These are phyloP conservation scores for Euwallacea similis DNA, from an alignment of 1,140 invertebrate genomes.

Conservation along the genomic window DNA sequence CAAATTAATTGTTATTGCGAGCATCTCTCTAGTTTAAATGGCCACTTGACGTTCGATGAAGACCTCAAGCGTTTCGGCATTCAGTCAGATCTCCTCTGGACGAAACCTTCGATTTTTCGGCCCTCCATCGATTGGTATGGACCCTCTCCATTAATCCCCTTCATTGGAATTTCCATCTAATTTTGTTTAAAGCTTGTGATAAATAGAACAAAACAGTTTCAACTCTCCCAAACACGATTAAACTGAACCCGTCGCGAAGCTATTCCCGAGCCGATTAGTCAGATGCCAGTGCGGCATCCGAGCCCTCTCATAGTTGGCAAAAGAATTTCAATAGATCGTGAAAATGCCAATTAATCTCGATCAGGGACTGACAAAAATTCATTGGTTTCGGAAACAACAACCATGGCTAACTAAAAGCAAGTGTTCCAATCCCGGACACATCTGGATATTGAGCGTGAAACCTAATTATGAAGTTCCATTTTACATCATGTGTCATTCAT, in stretches of 20 bases:
- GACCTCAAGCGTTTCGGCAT: too few species aligned
- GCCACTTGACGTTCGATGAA: too few species aligned
- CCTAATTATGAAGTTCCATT: conserved; percentile 48
- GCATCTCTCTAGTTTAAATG: too few species aligned
- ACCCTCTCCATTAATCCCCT: too few species aligned
- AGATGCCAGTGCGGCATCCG: conserved; percentile 20
- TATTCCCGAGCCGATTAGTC: conserved; percentile 26
- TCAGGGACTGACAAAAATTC: conserved; percentile 38
- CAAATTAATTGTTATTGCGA: too few species aligned
- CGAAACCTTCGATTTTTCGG: too few species aligned
- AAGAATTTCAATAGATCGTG: conserved; percentile 38
- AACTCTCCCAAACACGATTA: conserved; percentile 6
- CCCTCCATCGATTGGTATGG: too few species aligned
- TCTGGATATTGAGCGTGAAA: conserved; percentile 52
- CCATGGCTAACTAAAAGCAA: conserved; percentile 50
- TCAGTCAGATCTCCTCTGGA: too few species aligned
- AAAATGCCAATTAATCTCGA: conserved; percentile 41
- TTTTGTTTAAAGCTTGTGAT: not conserved
- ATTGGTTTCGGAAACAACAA: conserved; percentile 44
- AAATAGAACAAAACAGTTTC: not conserved
- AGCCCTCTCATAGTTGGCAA: conserved; percentile 23
- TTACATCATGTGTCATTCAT: conserved; percentile 53
- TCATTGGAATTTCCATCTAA: not conserved
- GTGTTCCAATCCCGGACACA: conserved; percentile 49
- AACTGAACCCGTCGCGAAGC: conserved; percentile 6